Evolutionary conservation across 2,888 invertebrate genomes (phyloP).

Genomic region (Oxyscelio sp.): DNA sequence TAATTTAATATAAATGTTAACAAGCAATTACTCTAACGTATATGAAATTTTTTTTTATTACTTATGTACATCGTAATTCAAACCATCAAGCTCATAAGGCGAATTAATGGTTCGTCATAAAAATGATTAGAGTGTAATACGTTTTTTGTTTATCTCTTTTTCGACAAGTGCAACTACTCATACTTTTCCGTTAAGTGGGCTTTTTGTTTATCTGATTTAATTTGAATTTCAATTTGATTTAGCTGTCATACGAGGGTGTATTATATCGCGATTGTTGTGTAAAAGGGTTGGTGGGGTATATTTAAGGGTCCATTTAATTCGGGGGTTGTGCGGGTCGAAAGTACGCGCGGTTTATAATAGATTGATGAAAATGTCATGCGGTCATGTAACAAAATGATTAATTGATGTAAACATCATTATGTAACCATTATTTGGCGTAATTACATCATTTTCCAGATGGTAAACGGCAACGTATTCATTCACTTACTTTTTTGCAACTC

Average conservation of each 20-base stretch:
- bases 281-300: conserved; percentile 45
- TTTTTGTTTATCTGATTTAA: conserved; percentile 31
- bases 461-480: no score
- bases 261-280: conserved; percentile 31
- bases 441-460: conserved; percentile 23
- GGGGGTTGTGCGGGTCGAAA: conserved; percentile 36
- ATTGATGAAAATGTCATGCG: conserved; percentile 58
- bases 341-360: conserved; percentile 57
- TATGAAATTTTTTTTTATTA: no score
- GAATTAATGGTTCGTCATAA: no score
- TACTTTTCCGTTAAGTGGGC: no score
- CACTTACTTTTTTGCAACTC: no score
- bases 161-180: no score
- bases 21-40: no score
- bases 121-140: no score
- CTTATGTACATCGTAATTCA: no score
- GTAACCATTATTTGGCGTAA: conserved; percentile 37
- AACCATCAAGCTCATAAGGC: no score
- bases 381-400: conserved; percentile 50
- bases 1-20: no score
- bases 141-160: no score
- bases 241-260: conserved; percentile 44
- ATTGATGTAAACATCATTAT: conserved; percentile 56
- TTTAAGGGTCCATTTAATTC: conserved; percentile 65
- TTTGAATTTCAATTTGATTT: conserved; percentile 50